A percentile compares a stretch with the other conserved stretches of the same genome.
These are phyloP conservation scores for Nemapogon koenigi DNA, from an alignment of 2,888 invertebrate genomes.

Conservation along the genomic window DNA sequence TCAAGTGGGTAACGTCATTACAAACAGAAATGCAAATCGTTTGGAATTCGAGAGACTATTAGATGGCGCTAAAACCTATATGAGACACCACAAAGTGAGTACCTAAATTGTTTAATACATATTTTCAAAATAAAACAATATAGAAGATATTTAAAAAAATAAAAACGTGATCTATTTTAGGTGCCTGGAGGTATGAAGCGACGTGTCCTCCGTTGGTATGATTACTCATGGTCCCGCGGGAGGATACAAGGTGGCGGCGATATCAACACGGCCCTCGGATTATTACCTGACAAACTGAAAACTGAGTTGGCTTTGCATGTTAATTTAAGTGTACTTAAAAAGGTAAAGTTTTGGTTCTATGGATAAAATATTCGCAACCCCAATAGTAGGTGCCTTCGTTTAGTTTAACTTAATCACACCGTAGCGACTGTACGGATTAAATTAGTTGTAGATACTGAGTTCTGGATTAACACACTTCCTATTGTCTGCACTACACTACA, in stretches of 20 bases:
- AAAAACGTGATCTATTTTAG: too few species aligned
- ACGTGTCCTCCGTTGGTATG: conserved; percentile 96
- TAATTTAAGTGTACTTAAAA: conserved; percentile 92
- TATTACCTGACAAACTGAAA: conserved; percentile 95
- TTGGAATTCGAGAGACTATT: conserved; percentile 93
- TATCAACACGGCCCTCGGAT: conserved; percentile 91
- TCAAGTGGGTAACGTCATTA: conserved; percentile 97
- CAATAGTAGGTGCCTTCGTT: too few species aligned
- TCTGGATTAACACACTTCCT: too few species aligned
- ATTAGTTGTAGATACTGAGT: too few species aligned
- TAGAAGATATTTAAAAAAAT: too few species aligned
- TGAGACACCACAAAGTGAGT: conserved; percentile 91
- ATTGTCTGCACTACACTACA: too few species aligned
- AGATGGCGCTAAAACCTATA: conserved; percentile 96
- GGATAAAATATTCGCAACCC: too few species aligned
- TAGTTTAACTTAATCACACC: too few species aligned
- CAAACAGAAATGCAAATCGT: conserved; percentile 94
- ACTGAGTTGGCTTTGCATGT: conserved; percentile 96
- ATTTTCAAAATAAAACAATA: neutral
- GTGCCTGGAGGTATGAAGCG: conserved; percentile 95
- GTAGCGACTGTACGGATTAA: too few species aligned
- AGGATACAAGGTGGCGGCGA: conserved; percentile 95
- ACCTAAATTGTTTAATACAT: neutral
- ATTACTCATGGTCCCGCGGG: conserved; percentile 97
- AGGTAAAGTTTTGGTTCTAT: too few species aligned